phyloP scores from a whole-genome alignment of 2,888 invertebrate species.

The Elysia crispata region DNA sequence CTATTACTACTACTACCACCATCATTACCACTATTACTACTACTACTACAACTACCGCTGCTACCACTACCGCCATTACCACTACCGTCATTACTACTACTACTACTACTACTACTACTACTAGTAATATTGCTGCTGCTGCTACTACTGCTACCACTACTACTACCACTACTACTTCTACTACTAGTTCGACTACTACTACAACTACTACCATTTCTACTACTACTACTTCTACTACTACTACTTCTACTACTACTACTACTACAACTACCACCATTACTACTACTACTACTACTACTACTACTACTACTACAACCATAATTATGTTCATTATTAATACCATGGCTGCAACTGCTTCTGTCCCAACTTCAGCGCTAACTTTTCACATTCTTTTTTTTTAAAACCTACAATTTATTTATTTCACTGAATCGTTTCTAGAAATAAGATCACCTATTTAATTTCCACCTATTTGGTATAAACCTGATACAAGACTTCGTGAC shows the following conservation, averaged over 20 bases:
- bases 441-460: no score
- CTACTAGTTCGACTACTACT: no score
- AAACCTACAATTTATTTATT: no score
- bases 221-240: background rate
- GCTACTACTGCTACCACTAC: background rate
- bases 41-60: background rate
- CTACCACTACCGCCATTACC: background rate
- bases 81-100: background rate
- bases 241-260: background rate
- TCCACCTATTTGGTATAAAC: no score
- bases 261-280: background rate
- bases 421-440: no score
- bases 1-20: conserved; percentile 4
- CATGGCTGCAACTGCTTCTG: background rate
- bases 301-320: conserved; percentile 9
- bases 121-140: background rate
- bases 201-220: no score
- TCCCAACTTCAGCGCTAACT: background rate
- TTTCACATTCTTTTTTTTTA: no score
- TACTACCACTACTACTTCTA: conserved; percentile 2
- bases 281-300: conserved; percentile 9
- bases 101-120: conserved; percentile 9
- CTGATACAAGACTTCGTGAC: no score
- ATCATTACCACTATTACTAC: background rate
- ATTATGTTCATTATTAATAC: background rate